A percentile compares a stretch with the other conserved stretches of the same genome.
Conservation (phyloP, 2,797 vertebrate species). For the Garrulus glandarius region DNA sequence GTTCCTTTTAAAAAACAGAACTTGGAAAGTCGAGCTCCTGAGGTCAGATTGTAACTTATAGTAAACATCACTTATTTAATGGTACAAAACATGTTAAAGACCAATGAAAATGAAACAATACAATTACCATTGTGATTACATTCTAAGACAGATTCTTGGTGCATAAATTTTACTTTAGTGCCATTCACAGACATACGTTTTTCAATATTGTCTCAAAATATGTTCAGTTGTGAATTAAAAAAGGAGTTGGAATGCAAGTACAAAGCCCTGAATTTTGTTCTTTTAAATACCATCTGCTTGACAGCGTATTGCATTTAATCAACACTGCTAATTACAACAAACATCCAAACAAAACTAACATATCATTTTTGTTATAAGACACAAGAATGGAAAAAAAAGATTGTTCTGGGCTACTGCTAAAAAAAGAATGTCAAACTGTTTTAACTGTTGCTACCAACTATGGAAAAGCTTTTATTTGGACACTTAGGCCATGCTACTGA, state of each 20-base stretch:
- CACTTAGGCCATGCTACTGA: not conserved
- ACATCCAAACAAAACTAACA: slow-evolving; percentile 38
- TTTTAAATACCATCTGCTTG: slow-evolving; percentile 59
- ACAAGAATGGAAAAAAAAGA: not conserved
- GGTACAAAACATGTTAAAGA: not conserved
- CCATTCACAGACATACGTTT: not conserved
- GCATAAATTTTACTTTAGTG: slow-evolving; percentile 5
- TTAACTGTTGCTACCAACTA: not conserved
- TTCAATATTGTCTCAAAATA: slow-evolving; percentile 44
- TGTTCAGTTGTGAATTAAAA: slow-evolving; percentile 25
- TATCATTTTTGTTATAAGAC: not conserved
- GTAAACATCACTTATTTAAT: not conserved
- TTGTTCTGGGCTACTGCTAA: not conserved
- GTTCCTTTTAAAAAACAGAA: not conserved
- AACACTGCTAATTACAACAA: slow-evolving; percentile 53
- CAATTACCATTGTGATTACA: not conserved
- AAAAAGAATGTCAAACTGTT: not conserved
- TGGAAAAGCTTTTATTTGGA: not conserved
- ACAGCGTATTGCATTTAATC: slow-evolving; percentile 32
- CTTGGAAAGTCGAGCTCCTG: not conserved
- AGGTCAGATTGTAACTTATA: not conserved
- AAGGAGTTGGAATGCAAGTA: slow-evolving; percentile 35
- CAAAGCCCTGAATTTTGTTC: slow-evolving; percentile 45
- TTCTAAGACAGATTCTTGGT: not conserved
- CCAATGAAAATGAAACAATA: not conserved